A percentile compares a stretch with the other conserved stretches of the same genome.
These are phyloP conservation scores for Agrochola lota DNA, from an alignment of 2,888 invertebrate genomes.

Conservation along the genomic window DNA sequence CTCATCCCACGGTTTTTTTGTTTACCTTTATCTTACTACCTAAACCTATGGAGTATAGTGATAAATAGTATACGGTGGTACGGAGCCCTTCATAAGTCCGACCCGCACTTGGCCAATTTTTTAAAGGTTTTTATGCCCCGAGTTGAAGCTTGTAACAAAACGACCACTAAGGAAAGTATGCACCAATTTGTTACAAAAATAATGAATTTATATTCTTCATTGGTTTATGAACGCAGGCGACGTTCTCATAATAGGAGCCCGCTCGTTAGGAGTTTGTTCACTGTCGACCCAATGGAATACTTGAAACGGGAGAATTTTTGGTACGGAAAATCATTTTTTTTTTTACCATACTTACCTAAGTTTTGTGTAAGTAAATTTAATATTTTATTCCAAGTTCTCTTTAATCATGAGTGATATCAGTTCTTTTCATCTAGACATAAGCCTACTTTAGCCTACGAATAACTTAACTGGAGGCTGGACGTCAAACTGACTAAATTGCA, in stretches of 20 bases:
- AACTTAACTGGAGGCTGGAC: background rate
- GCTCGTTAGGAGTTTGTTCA: constrained; percentile 50
- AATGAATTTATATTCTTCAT: constrained; percentile 39
- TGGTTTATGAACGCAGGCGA: constrained; percentile 36
- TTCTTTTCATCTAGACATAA: background rate
- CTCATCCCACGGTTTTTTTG: too few species aligned
- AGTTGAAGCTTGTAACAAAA: constrained; percentile 15
- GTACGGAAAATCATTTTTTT: too few species aligned
- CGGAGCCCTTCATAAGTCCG: too few species aligned
- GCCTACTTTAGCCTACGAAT: background rate
- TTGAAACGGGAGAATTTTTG: background rate
- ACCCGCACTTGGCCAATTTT: too few species aligned
- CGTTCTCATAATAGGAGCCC: constrained; percentile 36
- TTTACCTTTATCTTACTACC: too few species aligned
- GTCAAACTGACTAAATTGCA: background rate
- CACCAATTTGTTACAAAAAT: constrained; percentile 52
- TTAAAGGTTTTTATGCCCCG: background rate
- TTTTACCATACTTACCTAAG: background rate
- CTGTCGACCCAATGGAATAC: background rate
- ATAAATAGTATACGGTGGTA: too few species aligned
- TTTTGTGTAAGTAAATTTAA: background rate
- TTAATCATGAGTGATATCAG: background rate
- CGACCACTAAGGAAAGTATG: constrained; percentile 22
- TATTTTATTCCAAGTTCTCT: background rate
- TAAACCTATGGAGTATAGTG: too few species aligned